Base-by-base conservation (phyloP, 2,888 invertebrate genomes). In the Thymelicus lineola region DNA sequence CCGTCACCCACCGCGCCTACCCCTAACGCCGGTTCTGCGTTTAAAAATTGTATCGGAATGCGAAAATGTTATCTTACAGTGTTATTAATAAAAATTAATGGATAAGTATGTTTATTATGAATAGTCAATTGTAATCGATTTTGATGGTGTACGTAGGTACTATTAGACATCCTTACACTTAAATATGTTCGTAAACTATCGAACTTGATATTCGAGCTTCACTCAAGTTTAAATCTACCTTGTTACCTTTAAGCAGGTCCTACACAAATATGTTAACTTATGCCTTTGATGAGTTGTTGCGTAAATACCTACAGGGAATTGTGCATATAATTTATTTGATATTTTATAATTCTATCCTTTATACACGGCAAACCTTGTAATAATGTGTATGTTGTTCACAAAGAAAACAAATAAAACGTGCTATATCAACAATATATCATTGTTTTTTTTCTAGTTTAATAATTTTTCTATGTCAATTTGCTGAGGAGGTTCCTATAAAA, bases 261-360 rank as follows among this genome's bases (percentile, higher is more conserved):
- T 67, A 72, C 71, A 64, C 60, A 53, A 28, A 61, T 70, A 71
- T 71, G 53, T 72, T 67, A 35, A 66, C 58, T 63, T 73, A 73
- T 60, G 73, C 74, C 84, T 84, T 84, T 81, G 78, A 79, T 83
- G 76, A 81, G 81, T 85, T 84, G 80, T 86, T 86, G 78, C 81
- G 82, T 85, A 82, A 82, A 80, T 82, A 87, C 80, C 83, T 89
- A 90, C 89, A 90, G 90, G 90, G 89, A 88, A 80, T 79, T 84
- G 81, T 86, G 85, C 82, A 85, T 87, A 87, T 86, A 85, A 76
- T 86, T 86, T 85, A 63, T 62, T 68, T 62, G n/a, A 80, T 80
- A 83, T 85, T 79, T 78, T 76, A 70, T 75, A 74, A 77, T 80
- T 80, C 77, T 83, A 77, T 83, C 80, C 80, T 82, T 79, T 78